A percentile compares a stretch with the other conserved stretches of the same genome.
Conservation (phyloP, 2,113 vertebrate genomes). For the Strix uralensis region DNA sequence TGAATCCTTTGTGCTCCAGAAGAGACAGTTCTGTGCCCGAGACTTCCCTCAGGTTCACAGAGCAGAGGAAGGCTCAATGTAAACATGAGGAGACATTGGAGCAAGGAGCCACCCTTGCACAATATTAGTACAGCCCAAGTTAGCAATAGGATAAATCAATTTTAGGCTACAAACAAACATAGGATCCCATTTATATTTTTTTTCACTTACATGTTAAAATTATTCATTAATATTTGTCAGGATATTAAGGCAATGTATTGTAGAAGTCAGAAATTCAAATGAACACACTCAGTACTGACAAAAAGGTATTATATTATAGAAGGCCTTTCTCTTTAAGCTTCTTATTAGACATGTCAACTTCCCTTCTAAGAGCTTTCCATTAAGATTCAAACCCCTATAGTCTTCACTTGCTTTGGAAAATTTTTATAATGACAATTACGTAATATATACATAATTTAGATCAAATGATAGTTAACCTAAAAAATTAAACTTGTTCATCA, state of each 20-base stretch:
- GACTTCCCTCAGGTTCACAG: background rate
- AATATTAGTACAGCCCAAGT: accelerated
- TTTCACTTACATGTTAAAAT: background rate
- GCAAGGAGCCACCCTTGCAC: background rate
- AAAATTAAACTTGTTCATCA: background rate
- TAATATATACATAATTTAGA: background rate
- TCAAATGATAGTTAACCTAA: background rate
- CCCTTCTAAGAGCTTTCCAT: background rate
- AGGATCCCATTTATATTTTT: background rate
- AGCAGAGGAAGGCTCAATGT: background rate
- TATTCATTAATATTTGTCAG: background rate
- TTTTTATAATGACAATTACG: background rate
- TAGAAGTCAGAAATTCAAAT: background rate
- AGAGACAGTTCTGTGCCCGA: background rate
- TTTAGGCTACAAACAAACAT: background rate
- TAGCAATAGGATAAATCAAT: background rate
- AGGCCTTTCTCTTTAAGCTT: background rate
- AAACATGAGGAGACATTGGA: background rate
- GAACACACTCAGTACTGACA: background rate
- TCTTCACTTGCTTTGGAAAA: background rate
- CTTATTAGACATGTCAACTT: background rate
- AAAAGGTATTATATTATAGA: background rate
- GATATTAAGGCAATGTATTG: background rate
- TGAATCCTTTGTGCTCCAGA: background rate
- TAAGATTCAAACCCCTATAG: background rate